Evolutionary conservation across 2,113 vertebrate species (phyloP), one percentile per base, ranked within the genome.

Genomic region (Burhinus bistriatus): DNA sequence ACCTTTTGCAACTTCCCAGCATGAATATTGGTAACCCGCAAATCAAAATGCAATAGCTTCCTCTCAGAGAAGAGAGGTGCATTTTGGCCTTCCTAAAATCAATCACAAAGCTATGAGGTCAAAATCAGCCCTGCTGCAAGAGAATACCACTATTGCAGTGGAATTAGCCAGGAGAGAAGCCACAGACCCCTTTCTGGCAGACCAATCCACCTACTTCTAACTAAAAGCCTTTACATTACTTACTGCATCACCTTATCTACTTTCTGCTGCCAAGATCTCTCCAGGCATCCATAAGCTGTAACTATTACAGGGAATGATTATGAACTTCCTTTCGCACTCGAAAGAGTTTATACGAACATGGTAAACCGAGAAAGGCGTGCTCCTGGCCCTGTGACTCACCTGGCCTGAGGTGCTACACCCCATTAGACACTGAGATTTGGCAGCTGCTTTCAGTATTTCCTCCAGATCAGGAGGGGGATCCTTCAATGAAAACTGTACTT

Each of bases 361-460:
- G 16, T n/a, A 36, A 61, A n/a, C 17, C 22, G 51, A 45, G 38
- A 68, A 19, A 62, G 6, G 25, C 11, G 5, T 7, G 16, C 7
- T 75, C 22, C 22, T 3, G 5, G 38, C 18, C 21, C 64, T 11
- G 12, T 36, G 57, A 96, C 97, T 98, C 95, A 99, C 99, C 87
- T 92, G 82, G 3, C 49, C 47, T 10, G 96, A 89, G 58, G 99
- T 99, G 59, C 94, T 97, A 64, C 99, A 99, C 12, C 98, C 98
- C 97, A 99, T 99, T 81, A 99, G 97, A 34, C 98, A 98, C 1
- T 22, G 84, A 4, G 95, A 95, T 40, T 40, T 47, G 12, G 77
- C 95, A 7, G 99, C 99, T 47, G 96, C 98, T 93, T 89, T 93
- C 94, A 99, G 92, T 23, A 98, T 92, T 25, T 97, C 93, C 96